Base-by-base conservation (phyloP, 1,140 invertebrate genomes). In the Heliconius congener region DNA sequence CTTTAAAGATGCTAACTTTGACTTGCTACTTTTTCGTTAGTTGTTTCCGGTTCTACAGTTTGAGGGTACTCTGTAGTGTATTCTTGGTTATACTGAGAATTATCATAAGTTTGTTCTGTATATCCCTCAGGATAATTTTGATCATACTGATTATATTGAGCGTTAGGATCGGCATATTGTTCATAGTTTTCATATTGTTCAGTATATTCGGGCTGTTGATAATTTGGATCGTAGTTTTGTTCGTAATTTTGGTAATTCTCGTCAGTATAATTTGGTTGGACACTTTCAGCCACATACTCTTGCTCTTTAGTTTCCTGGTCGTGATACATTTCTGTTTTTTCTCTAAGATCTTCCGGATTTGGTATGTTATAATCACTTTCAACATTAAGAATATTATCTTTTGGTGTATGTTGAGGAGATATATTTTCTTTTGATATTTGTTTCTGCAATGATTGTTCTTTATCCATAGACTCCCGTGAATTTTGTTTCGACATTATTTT, bases 111-210 rank as follows among this genome's bases (percentile, higher is more conserved):
- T 76, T 87, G 84, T 57, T 88, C 85, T n/a, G 52, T 73, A 76
- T 92, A 91, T n/a, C 74, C 84, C 60, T 91, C 90, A n/a, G 79
- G 71, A 76, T 92, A 91, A 78, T 90, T 89, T 52, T 37, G 34
- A 37, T 89, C 87, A 76, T 90, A 90, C 72, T 90, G 86, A 9
- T 93, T 90, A 71, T 90, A 84, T 81, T 91, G 87, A 78, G 88
- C 88, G 81, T 91, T 91, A n/a, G 75, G 76, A 77, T 77, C 88
- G 16, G 42, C 42, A 79, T 90, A 93, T 71, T 92, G 86, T 75
- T 89, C 85, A 72, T 87, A 86, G 78, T 85, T 80, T 80, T 87
- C 80, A 77, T 84, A 82, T 39, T 83, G 78, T 80, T 88, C 84
- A 81, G 81, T 80, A 72, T 83, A 80, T 50, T 66, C 60, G 2